Base-by-base conservation (phyloP, 2,797 vertebrate species). In the Coilia nasus region DNA sequence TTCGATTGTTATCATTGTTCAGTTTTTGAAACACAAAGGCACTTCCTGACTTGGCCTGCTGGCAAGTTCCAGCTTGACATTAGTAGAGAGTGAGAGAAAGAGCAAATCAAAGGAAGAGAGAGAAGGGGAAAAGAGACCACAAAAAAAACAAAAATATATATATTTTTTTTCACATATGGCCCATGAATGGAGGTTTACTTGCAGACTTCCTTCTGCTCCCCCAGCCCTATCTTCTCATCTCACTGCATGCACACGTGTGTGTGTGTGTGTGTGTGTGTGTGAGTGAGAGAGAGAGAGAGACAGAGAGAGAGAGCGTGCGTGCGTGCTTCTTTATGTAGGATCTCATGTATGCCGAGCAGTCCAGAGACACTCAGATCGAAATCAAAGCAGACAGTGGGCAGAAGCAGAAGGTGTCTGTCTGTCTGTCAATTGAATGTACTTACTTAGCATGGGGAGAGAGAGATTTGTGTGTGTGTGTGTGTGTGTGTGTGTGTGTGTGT, bases 1-100 rank as follows among this genome's bases (percentile, higher is more conserved):
- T 62, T 19, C 7, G 21, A 81, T 84, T 86, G 64, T 89, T 86
- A 87, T 83, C 31, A 23, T 56, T 85, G 57, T 35, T 81, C 35
- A n/a, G n/a, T 71, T 84, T 86, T 83, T 84, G 54, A 83, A 82
- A 83, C 81, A 56, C 67, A 19, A 86, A 83, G 50, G 25, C 81
- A 41, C 82, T 84, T 88, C 59, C 84, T 78, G 80, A 80, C 54
- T 41, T 62, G 4, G 80, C 81, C 86, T 35, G 67, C 83, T 25
- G 64, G 75, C 85, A 81, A 83, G 85, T 11, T 64, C 31, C 84
- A 83, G 82, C 83, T 83, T 86, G 57, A 83, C 56, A 81, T 75
- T 87, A 78, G 15, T 5, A 62, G 50, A 62, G 59, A 81, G 15
- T 81, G 25, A 57, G 80, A 87, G 44, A 85, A 86, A 78, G 50